phyloP scores from a whole-genome alignment of 2,113 vertebrate species.

The Tylochromis polylepis region DNA sequence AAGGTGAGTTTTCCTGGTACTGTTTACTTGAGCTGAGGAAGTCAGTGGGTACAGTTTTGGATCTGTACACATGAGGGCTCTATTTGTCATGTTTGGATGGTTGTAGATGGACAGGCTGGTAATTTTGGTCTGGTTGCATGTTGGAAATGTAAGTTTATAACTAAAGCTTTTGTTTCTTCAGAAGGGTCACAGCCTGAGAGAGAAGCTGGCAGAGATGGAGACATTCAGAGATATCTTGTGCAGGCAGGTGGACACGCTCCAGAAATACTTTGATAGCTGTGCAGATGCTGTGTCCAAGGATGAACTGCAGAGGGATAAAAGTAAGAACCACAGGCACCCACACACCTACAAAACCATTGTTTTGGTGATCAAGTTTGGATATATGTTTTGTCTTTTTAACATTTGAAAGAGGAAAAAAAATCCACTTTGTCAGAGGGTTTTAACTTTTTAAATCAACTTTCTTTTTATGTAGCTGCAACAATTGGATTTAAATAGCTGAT shows the following conservation, averaged over 20 bases:
- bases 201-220: constrained; percentile 99
- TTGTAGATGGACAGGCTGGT: not conserved
- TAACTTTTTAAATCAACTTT: not conserved
- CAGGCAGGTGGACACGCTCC: constrained; percentile 77
- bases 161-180: constrained; percentile 12
- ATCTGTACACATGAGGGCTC: not conserved
- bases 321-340: constrained; percentile 57
- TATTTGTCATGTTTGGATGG: not conserved
- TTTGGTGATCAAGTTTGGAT: not conserved
- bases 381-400: not conserved
- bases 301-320: constrained; percentile 91
- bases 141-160: not conserved
- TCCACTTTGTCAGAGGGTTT: not conserved
- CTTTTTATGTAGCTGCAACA: not conserved
- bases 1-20: constrained; percentile 75
- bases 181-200: constrained; percentile 93
- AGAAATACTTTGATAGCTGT: constrained; percentile 76
- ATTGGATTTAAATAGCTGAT: not conserved
- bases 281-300: constrained; percentile 89
- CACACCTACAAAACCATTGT: not conserved
- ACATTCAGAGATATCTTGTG: constrained; percentile 93
- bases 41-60: not conserved
- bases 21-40: not conserved
- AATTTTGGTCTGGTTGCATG: not conserved
- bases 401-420: not conserved